Evolutionary conservation across 2,888 invertebrate species (phyloP).

Genomic region (Epinotia bilunana): DNA sequence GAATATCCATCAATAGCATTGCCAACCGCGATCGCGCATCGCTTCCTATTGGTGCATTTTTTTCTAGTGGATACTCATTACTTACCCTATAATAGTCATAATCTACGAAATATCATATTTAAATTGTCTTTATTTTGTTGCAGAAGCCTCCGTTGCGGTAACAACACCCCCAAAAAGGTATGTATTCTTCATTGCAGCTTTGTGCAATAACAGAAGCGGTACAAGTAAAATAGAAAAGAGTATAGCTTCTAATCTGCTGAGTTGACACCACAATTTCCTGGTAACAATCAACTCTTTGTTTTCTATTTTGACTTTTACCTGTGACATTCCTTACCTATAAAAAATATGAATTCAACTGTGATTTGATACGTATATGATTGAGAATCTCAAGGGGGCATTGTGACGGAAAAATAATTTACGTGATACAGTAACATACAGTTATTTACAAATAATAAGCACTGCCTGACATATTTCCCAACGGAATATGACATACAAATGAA

Average conservation of each 20-base stretch:
- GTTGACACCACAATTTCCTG: no score
- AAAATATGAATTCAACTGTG: no score
- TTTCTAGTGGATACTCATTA: no score
- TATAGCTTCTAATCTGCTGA: no score
- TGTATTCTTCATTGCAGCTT: background rate
- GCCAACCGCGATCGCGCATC: no score
- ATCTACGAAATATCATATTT: background rate
- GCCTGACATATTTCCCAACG: constrained; percentile 28
- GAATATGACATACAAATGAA: constrained; percentile 38
- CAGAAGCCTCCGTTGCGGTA: constrained; percentile 17
- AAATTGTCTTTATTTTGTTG: constrained; percentile 18
- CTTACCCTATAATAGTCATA: no score
- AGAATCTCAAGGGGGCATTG: background rate
- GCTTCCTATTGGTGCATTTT: no score
- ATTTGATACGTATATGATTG: no score
- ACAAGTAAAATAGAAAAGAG: background rate
- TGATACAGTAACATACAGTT: constrained; percentile 10
- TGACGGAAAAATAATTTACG: constrained; percentile 2
- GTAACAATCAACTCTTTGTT: no score
- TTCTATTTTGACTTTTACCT: no score
- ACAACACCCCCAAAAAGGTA: constrained; percentile 13
- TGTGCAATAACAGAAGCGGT: background rate
- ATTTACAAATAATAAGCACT: constrained; percentile 10
- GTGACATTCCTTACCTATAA: no score
- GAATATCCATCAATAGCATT: no score